A percentile compares a stretch with the other conserved stretches of the same genome.
Evolutionary conservation across 2,113 vertebrate species (phyloP).

Genomic region (Gobio gobio): DNA sequence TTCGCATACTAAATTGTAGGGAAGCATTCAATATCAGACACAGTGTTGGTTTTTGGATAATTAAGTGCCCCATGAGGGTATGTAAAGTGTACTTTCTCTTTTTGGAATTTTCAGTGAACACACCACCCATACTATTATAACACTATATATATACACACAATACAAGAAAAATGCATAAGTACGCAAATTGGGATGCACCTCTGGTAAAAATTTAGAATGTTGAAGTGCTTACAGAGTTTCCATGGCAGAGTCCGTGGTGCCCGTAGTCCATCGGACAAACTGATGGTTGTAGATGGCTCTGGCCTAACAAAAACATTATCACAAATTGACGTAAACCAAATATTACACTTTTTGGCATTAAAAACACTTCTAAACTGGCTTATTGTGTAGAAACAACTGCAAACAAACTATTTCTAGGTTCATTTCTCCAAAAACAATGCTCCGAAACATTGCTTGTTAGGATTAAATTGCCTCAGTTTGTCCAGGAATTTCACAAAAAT

Average conservation of each 20-base stretch:
- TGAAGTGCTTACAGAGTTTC: constrained; percentile 39
- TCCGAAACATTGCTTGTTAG: not conserved
- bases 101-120: no score
- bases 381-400: no score
- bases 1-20: no score
- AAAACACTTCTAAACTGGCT: not conserved
- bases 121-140: no score
- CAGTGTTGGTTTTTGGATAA: no score
- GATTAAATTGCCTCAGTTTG: not conserved
- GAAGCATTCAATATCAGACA: no score
- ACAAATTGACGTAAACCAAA: not conserved
- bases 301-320: constrained; percentile 39
- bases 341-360: not conserved
- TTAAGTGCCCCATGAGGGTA: no score
- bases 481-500: no score
- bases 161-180: no score
- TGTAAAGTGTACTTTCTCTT: no score
- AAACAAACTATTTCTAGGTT: not conserved
- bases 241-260: constrained; percentile 65
- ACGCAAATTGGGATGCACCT: not conserved
- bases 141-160: no score
- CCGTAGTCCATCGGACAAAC: constrained; percentile 46
- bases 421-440: not conserved
- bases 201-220: not conserved
- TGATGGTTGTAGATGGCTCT: constrained; percentile 33